Evolutionary conservation across 1,140 invertebrate genomes (phyloP).

Genomic region (Saxidomus purpurata): DNA sequence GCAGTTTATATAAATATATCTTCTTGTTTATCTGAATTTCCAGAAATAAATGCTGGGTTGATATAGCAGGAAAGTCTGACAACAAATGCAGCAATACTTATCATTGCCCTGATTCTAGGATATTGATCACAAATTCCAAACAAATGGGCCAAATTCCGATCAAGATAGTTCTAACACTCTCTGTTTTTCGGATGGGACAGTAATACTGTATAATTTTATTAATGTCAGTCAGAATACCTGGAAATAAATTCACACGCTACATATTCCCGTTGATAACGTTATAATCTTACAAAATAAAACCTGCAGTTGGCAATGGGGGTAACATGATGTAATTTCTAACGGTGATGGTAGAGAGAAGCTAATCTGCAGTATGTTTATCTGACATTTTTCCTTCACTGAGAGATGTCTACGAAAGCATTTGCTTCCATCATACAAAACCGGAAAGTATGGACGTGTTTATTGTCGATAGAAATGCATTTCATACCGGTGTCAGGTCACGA

Average conservation of each 20-base stretch:
- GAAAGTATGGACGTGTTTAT: slow-evolving; percentile 44
- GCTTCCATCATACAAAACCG: background rate
- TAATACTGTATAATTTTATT: background rate
- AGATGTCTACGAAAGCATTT: slow-evolving; percentile 39
- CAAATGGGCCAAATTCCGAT: too few species aligned
- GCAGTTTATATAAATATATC: too few species aligned
- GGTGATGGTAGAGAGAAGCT: background rate
- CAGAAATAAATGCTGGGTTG: too few species aligned
- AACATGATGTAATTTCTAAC: slow-evolving; percentile 25
- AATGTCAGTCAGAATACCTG: background rate
- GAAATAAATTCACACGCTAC: background rate
- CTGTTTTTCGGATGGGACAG: too few species aligned
- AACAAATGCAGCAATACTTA: too few species aligned
- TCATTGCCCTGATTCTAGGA: too few species aligned
- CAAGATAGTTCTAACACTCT: too few species aligned
- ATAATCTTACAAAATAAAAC: background rate
- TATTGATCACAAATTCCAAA: too few species aligned
- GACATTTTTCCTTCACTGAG: slow-evolving; percentile 41
- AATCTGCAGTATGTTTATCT: slow-evolving; percentile 51
- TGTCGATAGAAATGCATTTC: slow-evolving; percentile 48
- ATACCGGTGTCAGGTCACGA: slow-evolving; percentile 38
- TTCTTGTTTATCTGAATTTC: too few species aligned
- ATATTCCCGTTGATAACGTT: background rate
- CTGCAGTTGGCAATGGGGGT: slow-evolving; percentile 13
- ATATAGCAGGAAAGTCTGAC: too few species aligned